A percentile compares a stretch with the other conserved stretches of the same genome.
Evolutionary conservation across 2,797 vertebrate genomes (phyloP).

Genomic region (Ammospiza maritima): DNA sequence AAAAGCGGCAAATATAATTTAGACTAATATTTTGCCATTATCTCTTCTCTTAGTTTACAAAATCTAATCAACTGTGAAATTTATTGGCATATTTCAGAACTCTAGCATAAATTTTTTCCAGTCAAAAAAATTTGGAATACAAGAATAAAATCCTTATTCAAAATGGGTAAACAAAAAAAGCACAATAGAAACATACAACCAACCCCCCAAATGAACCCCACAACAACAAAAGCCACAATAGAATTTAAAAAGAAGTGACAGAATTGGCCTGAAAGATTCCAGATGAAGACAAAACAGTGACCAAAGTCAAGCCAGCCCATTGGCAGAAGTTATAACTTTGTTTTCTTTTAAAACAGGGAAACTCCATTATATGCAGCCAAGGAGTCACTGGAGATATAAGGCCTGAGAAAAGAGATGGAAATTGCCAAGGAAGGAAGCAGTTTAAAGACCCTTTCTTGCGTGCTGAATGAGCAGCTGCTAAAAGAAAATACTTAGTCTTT

Average conservation of each 20-base stretch:
- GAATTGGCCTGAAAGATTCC: not conserved
- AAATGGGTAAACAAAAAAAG: not conserved
- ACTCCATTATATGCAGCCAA: constrained; percentile 29
- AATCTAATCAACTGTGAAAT: not conserved
- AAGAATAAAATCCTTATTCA: not conserved
- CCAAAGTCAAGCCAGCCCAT: constrained; percentile 16
- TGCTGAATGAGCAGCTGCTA: constrained; percentile 35
- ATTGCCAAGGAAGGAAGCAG: constrained; percentile 45
- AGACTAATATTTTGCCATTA: not conserved
- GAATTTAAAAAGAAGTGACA: not conserved
- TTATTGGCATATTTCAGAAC: not conserved
- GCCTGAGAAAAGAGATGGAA: constrained; percentile 22
- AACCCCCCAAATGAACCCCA: accelerated
- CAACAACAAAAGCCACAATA: not conserved
- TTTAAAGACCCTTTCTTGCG: constrained; percentile 37
- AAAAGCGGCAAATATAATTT: not conserved
- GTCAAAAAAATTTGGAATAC: not conserved
- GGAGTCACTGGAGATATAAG: constrained; percentile 34
- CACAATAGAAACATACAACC: not conserved
- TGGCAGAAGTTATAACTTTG: constrained; percentile 34
- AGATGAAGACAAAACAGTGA: constrained; percentile 42
- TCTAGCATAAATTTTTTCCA: not conserved
- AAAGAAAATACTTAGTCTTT: constrained; percentile 50
- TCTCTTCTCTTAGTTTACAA: not conserved
- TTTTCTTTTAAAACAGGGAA: constrained; percentile 29